Conservation (phyloP, 2,797 vertebrate genomes). For the Chromobotia macracanthus region DNA sequence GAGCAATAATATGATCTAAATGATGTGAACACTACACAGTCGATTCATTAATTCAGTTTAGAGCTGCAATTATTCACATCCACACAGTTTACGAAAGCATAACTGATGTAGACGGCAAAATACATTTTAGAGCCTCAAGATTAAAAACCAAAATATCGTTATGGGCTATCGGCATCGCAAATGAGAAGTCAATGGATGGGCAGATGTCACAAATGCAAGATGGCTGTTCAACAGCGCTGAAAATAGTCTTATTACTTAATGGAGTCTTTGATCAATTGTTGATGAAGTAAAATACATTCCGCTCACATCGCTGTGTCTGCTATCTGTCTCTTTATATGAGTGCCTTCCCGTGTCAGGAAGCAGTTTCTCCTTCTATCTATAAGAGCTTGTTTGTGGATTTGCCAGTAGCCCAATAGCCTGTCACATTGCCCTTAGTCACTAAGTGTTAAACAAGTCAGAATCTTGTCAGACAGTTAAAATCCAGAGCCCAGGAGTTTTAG, state of each 20-base stretch:
- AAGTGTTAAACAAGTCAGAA: slow-evolving; percentile 33
- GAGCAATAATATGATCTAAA: slow-evolving; percentile 26
- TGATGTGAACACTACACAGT: slow-evolving; percentile 24
- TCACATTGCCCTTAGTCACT: slow-evolving; percentile 12
- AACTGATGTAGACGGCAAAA: background rate
- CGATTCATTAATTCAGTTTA: slow-evolving; percentile 14
- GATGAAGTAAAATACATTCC: background rate
- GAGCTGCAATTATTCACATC: slow-evolving; percentile 26
- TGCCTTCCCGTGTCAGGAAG: background rate
- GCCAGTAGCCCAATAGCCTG: background rate
- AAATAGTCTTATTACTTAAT: slow-evolving; percentile 12
- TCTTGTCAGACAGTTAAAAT: slow-evolving; percentile 40
- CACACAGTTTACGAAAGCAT: slow-evolving; percentile 13
- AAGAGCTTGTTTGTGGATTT: background rate
- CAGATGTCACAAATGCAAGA: slow-evolving; percentile 32
- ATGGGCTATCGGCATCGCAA: slow-evolving; percentile 15
- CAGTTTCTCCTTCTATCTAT: background rate
- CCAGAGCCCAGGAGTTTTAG: background rate
- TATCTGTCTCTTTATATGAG: slow-evolving; percentile 9
- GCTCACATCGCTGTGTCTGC: background rate
- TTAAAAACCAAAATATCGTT: background rate
- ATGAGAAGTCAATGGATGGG: slow-evolving; percentile 27
- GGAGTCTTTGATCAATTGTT: slow-evolving; percentile 8
- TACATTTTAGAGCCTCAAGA: slow-evolving; percentile 4
- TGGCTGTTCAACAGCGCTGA: slow-evolving; percentile 14